Evolutionary conservation across 2,888 invertebrate species (phyloP).

Genomic region (Adineta ricciae): DNA sequence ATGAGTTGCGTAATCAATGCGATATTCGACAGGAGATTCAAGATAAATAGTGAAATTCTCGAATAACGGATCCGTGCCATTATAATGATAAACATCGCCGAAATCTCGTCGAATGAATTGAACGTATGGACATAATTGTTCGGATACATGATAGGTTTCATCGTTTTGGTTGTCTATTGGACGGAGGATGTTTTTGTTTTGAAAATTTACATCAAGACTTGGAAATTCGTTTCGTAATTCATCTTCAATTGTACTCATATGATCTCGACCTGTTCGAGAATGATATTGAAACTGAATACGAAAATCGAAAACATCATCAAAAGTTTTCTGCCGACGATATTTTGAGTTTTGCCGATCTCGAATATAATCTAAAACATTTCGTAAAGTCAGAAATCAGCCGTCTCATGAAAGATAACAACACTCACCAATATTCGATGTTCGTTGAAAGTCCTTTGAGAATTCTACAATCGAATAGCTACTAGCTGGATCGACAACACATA

Average conservation of each 20-base stretch:
- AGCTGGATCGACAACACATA: background rate
- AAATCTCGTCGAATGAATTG: background rate
- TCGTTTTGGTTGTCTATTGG: background rate
- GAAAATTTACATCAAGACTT: background rate
- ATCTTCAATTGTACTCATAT: background rate
- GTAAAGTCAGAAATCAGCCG: too few species aligned
- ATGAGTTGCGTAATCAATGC: background rate
- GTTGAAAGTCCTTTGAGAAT: background rate
- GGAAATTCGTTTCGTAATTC: background rate
- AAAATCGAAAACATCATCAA: background rate
- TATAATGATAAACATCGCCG: background rate
- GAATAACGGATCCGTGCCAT: background rate
- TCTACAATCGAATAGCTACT: background rate
- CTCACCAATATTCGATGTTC: background rate
- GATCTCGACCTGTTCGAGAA: background rate
- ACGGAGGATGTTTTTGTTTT: background rate
- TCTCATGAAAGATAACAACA: too few species aligned
- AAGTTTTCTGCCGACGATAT: background rate
- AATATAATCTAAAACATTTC: background rate
- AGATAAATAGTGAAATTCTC: background rate
- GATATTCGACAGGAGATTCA: background rate
- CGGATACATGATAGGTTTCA: background rate
- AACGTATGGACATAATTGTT: background rate
- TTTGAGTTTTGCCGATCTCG: background rate
- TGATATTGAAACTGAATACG: background rate